phyloP scores from a whole-genome alignment of 64 coral and sea anemone species.

The Montipora efflorescens region DNA sequence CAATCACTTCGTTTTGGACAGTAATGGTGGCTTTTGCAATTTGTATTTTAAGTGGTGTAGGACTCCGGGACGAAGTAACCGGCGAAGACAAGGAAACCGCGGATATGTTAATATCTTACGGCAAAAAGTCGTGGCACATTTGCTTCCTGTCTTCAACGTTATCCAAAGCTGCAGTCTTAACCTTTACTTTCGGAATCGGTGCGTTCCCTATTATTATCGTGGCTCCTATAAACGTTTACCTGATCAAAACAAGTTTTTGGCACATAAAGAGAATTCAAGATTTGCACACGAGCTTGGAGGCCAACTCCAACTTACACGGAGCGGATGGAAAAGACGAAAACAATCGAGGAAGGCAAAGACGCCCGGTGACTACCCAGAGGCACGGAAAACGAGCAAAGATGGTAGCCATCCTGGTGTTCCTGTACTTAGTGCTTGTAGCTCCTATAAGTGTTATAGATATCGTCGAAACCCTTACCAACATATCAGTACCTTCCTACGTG shows the following conservation, averaged over 20 bases:
- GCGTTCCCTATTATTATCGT: slow-evolving; percentile 57
- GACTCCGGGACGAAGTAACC: background rate
- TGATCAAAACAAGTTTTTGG: slow-evolving; percentile 49
- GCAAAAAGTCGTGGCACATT: background rate
- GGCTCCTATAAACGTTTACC: slow-evolving; percentile 59
- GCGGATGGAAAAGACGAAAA: background rate
- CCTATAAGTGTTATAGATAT: slow-evolving; percentile 80
- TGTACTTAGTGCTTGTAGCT: slow-evolving; percentile 53
- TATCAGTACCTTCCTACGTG: slow-evolving; percentile 1
- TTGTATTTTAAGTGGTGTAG: slow-evolving; percentile 44
- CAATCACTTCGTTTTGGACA: slow-evolving; percentile 11
- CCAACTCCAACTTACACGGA: background rate
- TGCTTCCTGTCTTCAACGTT: slow-evolving; percentile 62
- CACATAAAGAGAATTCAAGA: slow-evolving; percentile 56
- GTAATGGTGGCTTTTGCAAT: slow-evolving; percentile 6
- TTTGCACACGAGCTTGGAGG: background rate
- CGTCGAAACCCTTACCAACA: slow-evolving; percentile 12
- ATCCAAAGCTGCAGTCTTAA: slow-evolving; percentile 10
- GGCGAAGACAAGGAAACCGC: background rate
- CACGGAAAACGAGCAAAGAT: slow-evolving; percentile 59
- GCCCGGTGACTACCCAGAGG: background rate
- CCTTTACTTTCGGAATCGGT: slow-evolving; percentile 33
- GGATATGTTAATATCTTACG: background rate
- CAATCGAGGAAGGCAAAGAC: background rate
- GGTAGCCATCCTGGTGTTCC: slow-evolving; percentile 34